Evolutionary conservation across 2,888 invertebrate species (phyloP), one percentile per base, ranked within the genome.

Genomic region (Lepidochrysops patricia): DNA sequence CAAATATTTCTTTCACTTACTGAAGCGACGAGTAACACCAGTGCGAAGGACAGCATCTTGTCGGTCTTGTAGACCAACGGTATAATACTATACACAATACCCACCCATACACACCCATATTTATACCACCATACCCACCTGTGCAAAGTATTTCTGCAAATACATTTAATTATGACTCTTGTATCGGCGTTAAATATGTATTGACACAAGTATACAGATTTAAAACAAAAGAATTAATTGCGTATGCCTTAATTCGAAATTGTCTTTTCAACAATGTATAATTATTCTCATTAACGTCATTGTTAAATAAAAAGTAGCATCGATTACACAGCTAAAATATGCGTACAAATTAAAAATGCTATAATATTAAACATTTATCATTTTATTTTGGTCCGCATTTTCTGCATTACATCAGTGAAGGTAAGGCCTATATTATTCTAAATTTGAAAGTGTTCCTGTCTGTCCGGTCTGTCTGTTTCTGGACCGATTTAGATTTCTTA

Each of bases 71-170:
- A 78, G 82, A 84, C 83, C 77, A 77, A 63, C 77, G 87, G 87
- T 87, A 86, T 84, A 43, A 82, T 76, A 83, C 74, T 85, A 86
- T 86, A 87, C 86, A 84, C 79, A 67, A 71, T 64, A 62, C 57
- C 64, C 12, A 54, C 58, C 26, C 52, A 61, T 62, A 49, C 9
- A 35, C 34, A 67, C 73, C 65, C 64, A 70, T 84, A 83, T 87
- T 73, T 87, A 88, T 87, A 87, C 77, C 70, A 72, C 70, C 70
- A 64, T 64, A 35, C 37, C 59, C 86, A 85, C 62, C 75, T 87
- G 84, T 68, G 9, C 66, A 79, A 80, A 84, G 62, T 58, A 66
- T 67, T 69, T 63, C 3, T 27, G 61, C 65, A 66, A 72, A 74
- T 54, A 12, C 34, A 19, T 4, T 1, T 2, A 12, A 26, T 5